Evolutionary conservation across 2,888 invertebrate species (phyloP).

Genomic region (Hesperia comma): DNA sequence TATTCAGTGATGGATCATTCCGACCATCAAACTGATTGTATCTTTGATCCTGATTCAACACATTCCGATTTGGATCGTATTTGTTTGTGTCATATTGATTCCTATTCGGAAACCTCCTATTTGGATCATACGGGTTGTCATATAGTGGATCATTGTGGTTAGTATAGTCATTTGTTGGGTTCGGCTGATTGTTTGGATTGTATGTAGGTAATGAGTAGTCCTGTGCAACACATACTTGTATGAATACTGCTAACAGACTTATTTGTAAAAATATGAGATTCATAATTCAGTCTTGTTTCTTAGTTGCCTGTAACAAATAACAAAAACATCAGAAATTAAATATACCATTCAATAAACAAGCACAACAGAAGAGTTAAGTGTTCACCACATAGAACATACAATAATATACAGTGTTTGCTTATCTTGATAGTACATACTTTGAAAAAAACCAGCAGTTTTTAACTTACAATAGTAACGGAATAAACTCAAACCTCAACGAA

Average conservation of each 20-base stretch:
- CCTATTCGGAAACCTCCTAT: constrained; percentile 54
- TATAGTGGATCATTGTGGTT: constrained; percentile 60
- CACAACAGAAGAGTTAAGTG: no score
- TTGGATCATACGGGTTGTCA: constrained; percentile 73
- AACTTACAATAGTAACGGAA: no score
- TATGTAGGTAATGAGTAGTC: constrained; percentile 70
- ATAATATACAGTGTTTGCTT: no score
- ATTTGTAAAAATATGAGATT: constrained; percentile 64
- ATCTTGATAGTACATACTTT: no score
- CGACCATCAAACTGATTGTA: constrained; percentile 58
- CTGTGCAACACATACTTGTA: constrained; percentile 62
- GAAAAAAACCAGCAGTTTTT: no score
- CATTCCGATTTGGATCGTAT: constrained; percentile 44
- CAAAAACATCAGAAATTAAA: constrained; percentile 17
- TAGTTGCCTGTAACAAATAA: constrained; percentile 56
- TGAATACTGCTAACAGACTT: constrained; percentile 53
- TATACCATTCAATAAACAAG: no score
- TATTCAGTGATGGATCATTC: constrained; percentile 54
- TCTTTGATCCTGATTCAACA: constrained; percentile 54
- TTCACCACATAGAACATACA: no score
- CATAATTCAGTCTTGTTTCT: constrained; percentile 72
- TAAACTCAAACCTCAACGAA: no score
- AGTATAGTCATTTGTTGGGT: constrained; percentile 68
- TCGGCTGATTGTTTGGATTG: constrained; percentile 64
- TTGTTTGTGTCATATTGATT: constrained; percentile 53